A percentile compares a stretch with the other conserved stretches of the same genome.
These are phyloP conservation scores for Capromys pilorides DNA, from an alignment of 2,797 vertebrate species.

Conservation along the genomic window DNA sequence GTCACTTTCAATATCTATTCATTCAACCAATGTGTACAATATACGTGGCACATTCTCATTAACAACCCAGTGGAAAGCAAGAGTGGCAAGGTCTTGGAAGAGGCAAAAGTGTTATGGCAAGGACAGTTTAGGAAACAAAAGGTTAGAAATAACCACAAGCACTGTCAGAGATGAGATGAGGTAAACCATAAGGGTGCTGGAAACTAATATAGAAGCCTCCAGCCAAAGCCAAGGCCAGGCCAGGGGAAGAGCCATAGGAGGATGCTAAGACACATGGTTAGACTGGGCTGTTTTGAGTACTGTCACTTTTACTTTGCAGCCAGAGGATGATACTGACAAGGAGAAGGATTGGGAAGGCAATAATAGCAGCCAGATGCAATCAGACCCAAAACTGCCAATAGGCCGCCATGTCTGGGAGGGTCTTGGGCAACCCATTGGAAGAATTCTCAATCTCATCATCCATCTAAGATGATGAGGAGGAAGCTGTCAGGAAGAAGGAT, in stretches of 20 bases:
- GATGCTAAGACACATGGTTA: neutral
- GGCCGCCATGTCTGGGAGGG: neutral
- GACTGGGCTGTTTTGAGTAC: neutral
- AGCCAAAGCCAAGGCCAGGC: neutral
- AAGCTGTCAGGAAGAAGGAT: neutral
- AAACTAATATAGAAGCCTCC: neutral
- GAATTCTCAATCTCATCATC: neutral
- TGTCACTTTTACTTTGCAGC: neutral
- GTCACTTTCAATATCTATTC: neutral
- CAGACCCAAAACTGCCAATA: neutral
- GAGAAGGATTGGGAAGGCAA: neutral
- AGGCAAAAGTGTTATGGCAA: neutral
- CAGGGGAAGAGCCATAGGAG: neutral
- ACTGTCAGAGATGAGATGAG: neutral
- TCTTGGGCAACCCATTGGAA: too few species aligned
- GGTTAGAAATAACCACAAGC: neutral
- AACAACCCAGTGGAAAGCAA: neutral
- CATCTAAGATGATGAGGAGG: neutral
- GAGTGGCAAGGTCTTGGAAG: neutral
- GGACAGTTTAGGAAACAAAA: neutral
- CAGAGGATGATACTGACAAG: neutral
- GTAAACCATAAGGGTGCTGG: neutral
- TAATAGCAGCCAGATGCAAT: neutral
- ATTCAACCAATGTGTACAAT: neutral
- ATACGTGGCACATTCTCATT: neutral